Evolutionary conservation across 2,888 invertebrate genomes (phyloP), one percentile per base, ranked within the genome.

Genomic region (Ennomos quercinarius): DNA sequence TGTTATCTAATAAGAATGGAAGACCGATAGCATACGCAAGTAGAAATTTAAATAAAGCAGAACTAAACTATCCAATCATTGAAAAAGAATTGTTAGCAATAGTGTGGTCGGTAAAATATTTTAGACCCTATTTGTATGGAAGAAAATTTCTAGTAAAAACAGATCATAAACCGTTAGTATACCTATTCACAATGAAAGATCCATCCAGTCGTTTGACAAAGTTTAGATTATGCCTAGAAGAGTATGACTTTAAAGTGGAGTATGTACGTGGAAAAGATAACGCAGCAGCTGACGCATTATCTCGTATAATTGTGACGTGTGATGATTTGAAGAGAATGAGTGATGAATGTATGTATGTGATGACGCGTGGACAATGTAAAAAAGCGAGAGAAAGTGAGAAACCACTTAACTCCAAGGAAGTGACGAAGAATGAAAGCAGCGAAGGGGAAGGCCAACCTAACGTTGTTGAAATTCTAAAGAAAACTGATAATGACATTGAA

Each of bases 51-150:
- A 41, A 41, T 6, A 35, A 35, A 12, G n/a, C 34, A 10, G 44
- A 44, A 34, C 27, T 42, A 13, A 10, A 8, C 9, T 27, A 44
- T 12, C 34, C 45, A 11, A 36, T 13, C 1, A 9, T 41, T 9
- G 39, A 38, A 43, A 27, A 39, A 38, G 44, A 43, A 12, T 13
- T 35, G 40, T 34, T 34, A 40, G 45, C 45, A 11, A 45, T 45
- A 8, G 11, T 45, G 3, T 45, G 45, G 45, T 10, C 27, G 4
- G 12, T 45, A n/a, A 35, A 36, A 10, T 36, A 45, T 45, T 36
- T 45, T 12, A 45, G 36, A 35, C 64, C 60, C 1, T 64, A 69
- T 51, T 9, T 66, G 10, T 66, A 59, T 50, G 66, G 66, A 11
- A 38, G 50, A 17, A 45, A 47, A 17, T 61, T 63, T 40, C 54